Evolutionary conservation across 2,797 vertebrate species (phyloP), one percentile per base, ranked within the genome.

Genomic region (Serranus cabrilla): DNA sequence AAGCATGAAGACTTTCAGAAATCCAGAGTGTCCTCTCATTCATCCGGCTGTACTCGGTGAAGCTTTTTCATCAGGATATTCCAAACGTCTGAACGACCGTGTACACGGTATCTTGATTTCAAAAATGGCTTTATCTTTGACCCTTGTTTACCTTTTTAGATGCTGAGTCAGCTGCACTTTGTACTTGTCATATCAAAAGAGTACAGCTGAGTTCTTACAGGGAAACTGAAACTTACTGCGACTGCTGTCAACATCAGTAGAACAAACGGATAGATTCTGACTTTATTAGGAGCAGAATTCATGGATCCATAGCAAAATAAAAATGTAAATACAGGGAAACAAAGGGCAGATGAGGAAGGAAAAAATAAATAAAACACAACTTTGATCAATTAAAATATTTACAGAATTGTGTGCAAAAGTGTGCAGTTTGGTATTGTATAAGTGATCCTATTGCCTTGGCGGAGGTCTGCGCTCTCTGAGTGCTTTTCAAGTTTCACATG

Each of bases 101-200:
- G 21, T 13, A 3, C 40, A 2, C 11, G 0, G 13, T 40, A 55
- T 73, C 62, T 52, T 18, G 59, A 61, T 58, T 20, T 49, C 39
- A 47, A n/a, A 56, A n/a, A 18, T 5, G 0, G 2, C 23, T 78
- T 79, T 72, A 81, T 79, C 85, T 75, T 34, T 45, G 66, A 68
- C 72, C 68, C n/a, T 37, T 62, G 70, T 83, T 78, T 63, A 67
- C 52, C 76, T 76, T 13, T 16, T 20, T 18, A 52, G 46, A 27
- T 63, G 68, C 65, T 49, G 67, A 83, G 63, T 80, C 78, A 81
- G 49, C 31, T 58, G 82, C 4, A 81, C 88, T 86, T 88, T 80
- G 84, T 23, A 68, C 80, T 49, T 4, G 17, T 50, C 17, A 10
- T 56, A 47, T 43, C 23, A 56, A 71, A 50, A 52, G 21, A 17